phyloP scores from a whole-genome alignment of 1,140 invertebrate species.

The Telenomus remus region DNA sequence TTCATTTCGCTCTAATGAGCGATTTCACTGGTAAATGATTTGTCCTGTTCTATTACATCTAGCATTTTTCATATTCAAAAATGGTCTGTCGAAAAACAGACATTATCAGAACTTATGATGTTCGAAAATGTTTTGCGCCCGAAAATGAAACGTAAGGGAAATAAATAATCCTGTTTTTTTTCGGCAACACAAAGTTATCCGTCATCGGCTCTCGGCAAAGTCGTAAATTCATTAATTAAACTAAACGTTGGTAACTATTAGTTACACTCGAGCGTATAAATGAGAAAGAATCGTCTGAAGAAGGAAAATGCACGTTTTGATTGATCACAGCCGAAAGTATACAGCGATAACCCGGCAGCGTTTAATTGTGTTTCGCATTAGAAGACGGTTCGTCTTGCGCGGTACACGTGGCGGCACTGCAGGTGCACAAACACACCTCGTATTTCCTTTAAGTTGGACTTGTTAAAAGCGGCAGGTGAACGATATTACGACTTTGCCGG shows the following conservation, averaged over 20 bases:
- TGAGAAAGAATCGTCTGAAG: slow-evolving; percentile 16
- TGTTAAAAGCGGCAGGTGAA: slow-evolving; percentile 49
- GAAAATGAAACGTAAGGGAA: not conserved
- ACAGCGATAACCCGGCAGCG: slow-evolving; percentile 4
- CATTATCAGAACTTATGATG: too few relatives aligned
- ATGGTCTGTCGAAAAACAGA: too few relatives aligned
- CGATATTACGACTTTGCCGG: slow-evolving; percentile 20
- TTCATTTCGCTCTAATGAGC: slow-evolving; percentile 5
- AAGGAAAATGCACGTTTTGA: slow-evolving; percentile 15
- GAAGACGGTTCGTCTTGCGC: slow-evolving; percentile 22
- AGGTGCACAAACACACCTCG: slow-evolving; percentile 47
- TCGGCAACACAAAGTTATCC: slow-evolving; percentile 37
- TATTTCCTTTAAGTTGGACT: slow-evolving; percentile 44
- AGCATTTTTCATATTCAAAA: too few relatives aligned
- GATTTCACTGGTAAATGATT: slow-evolving; percentile 11
- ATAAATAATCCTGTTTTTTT: not conserved
- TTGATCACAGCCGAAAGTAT: not conserved
- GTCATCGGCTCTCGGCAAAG: slow-evolving; percentile 2
- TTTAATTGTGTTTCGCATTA: slow-evolving; percentile 40
- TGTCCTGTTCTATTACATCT: not conserved
- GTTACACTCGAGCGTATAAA: slow-evolving; percentile 18
- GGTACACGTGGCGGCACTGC: slow-evolving; percentile 26
- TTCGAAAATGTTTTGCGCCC: too few relatives aligned
- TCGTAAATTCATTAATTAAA: slow-evolving; percentile 35
- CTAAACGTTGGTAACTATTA: slow-evolving; percentile 17